Conservation (phyloP, 64 coral and sea anemone genomes). For the Montipora sp. region DNA sequence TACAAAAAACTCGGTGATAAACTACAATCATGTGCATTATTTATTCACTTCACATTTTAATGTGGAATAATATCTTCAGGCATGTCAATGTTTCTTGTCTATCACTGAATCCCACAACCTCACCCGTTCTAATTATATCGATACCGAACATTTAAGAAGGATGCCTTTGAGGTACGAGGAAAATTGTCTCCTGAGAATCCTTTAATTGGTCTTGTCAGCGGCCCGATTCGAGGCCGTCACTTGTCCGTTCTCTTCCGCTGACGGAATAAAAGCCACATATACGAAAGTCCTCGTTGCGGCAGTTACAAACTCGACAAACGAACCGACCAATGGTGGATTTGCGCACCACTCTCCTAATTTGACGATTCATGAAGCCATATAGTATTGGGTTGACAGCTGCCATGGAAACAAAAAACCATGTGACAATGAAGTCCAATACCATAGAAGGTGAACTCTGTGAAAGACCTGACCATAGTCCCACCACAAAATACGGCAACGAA, state of each 20-base stretch:
- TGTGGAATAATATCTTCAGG: no score
- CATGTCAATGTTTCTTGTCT: no score
- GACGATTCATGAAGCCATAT: constrained; percentile 87
- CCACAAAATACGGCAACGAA: constrained; percentile 65
- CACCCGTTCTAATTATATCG: not conserved
- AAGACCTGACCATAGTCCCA: constrained; percentile 55
- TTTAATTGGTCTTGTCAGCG: not conserved
- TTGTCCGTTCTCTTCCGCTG: not conserved
- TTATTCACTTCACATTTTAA: no score
- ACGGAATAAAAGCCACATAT: not conserved
- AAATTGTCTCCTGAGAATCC: not conserved
- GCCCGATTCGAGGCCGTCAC: not conserved
- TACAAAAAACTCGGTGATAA: no score
- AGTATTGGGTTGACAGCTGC: constrained; percentile 75
- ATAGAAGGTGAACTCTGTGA: constrained; percentile 54
- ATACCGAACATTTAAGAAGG: not conserved
- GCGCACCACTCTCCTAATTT: constrained; percentile 65
- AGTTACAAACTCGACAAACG: not conserved
- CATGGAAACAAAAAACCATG: constrained; percentile 65
- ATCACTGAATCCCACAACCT: not conserved
- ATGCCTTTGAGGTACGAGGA: not conserved
- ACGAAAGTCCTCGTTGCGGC: not conserved
- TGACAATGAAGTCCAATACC: constrained; percentile 78
- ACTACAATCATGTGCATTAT: no score
- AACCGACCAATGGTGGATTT: constrained; percentile 34